Evolutionary conservation across 2,113 vertebrate species (phyloP).

Genomic region (Ciconia boyciana): DNA sequence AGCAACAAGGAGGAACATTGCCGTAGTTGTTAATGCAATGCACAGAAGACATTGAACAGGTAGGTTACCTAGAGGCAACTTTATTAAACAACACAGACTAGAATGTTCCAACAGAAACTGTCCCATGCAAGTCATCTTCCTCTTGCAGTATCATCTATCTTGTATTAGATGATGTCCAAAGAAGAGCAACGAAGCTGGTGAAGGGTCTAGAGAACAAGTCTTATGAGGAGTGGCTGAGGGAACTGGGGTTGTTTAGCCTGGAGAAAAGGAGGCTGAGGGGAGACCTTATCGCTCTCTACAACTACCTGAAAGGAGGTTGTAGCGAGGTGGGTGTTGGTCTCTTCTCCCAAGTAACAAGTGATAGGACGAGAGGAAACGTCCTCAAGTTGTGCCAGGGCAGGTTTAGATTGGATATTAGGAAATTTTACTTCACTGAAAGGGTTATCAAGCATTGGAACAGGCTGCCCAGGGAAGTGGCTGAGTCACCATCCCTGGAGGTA

Average conservation of each 20-base stretch:
- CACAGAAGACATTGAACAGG: neutral
- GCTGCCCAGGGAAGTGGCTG: neutral
- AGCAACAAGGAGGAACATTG: neutral
- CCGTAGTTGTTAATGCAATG: neutral
- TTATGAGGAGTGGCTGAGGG: neutral
- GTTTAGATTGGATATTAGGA: neutral
- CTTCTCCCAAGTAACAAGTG: neutral
- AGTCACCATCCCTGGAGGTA: neutral
- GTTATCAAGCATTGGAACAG: neutral
- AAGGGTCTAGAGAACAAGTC: neutral
- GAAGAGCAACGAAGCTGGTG: neutral
- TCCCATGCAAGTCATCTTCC: neutral
- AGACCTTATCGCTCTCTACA: neutral
- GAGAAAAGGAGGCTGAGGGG: neutral
- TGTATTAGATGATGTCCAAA: neutral
- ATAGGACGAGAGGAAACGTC: neutral
- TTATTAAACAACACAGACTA: neutral
- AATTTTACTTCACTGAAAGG: neutral
- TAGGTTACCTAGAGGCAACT: neutral
- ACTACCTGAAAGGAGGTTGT: neutral
- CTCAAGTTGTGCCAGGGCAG: neutral
- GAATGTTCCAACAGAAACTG: neutral
- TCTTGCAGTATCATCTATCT: neutral
- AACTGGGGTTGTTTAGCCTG: neutral
- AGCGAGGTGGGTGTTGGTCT: neutral